Conservation (phyloP, 2,888 invertebrate species). For the Caenorhabditis virilis region DNA sequence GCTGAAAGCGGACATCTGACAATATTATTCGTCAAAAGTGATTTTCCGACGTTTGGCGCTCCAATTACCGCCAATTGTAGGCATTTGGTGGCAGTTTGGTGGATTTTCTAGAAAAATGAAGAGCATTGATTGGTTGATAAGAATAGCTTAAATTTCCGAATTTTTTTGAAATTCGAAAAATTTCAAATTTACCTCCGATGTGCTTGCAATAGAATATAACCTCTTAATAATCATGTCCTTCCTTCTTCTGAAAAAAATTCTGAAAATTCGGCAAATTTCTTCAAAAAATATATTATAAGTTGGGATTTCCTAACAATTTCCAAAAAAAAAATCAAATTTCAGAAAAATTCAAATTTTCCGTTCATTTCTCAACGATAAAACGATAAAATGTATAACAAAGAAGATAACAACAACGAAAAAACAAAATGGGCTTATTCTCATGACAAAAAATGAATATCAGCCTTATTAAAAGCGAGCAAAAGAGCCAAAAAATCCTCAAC, state of each 20-base stretch:
- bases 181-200: no score
- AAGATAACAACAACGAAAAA: slow-evolving; percentile 7
- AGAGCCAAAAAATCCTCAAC: slow-evolving; percentile 90
- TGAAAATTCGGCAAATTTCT: no score
- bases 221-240: no score
- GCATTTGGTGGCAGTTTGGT: no score
- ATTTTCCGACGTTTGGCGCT: slow-evolving; percentile 92
- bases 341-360: slow-evolving; percentile 4
- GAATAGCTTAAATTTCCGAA: no score
- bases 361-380: slow-evolving; percentile 1
- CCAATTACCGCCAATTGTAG: slow-evolving; percentile 81
- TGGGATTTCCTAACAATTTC: neutral
- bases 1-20: slow-evolving; percentile 83
- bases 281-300: neutral
- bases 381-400: neutral
- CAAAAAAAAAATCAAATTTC: neutral
- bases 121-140: no score
- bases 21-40: slow-evolving; percentile 87
- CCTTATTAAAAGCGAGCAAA: slow-evolving; percentile 84
- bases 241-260: no score
- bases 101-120: no score
- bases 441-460: slow-evolving; percentile 84
- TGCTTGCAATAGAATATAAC: no score
- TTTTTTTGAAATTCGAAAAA: no score
- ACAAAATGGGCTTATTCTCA: slow-evolving; percentile 13